Base-by-base conservation (phyloP, 2,797 vertebrate genomes). In the Rhabdomys pumilio region DNA sequence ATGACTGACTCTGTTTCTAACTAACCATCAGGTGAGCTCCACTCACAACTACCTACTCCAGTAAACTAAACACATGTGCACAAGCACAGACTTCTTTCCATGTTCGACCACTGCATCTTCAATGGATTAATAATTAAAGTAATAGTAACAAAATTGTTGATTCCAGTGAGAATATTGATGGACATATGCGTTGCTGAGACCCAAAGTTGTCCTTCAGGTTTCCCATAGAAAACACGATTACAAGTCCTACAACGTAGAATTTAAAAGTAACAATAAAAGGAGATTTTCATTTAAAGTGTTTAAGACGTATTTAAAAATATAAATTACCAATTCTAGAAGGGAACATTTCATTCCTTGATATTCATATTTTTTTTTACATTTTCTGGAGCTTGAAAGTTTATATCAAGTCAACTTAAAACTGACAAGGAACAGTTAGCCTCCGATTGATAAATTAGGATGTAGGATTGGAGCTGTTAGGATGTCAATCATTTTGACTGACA, bases 401-500 rank as follows among this genome's bases (percentile, higher is more conserved):
- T 67, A 89, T 61, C 6, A 72, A 92, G 72, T 96, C 65, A 96
- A 83, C 59, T 96, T 96, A 72, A 93, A 93, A 83, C 75, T 95
- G 89, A 96, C 89, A 97, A 88, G 59, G 55, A 84, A 93, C 63
- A 17, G 29, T 55, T 84, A 87, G 76, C 63, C 91, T 91, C 82
- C 57, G 65, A 88, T 82, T 41, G 89, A 94, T 73, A 95, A 96
- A 95, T 94, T 95, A 94, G 90, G 86, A 93, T 29, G 44, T 88
- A 93, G 67, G 57, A 65, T 93, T 95, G 38, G 76, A 94, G 73
- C 83, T 91, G 93, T 97, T 95, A 94, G 73, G 31, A 83, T 90
- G 93, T 93, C 97, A 96, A 20, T 97, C 96, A 97, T 80, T 59
- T 19, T 96, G 89, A 98, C 31, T 92, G 95, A 97, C 92, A 96